These are phyloP conservation scores for Nothocercus julius DNA, from an alignment of 2,113 vertebrate genomes.

Conservation along the genomic window DNA sequence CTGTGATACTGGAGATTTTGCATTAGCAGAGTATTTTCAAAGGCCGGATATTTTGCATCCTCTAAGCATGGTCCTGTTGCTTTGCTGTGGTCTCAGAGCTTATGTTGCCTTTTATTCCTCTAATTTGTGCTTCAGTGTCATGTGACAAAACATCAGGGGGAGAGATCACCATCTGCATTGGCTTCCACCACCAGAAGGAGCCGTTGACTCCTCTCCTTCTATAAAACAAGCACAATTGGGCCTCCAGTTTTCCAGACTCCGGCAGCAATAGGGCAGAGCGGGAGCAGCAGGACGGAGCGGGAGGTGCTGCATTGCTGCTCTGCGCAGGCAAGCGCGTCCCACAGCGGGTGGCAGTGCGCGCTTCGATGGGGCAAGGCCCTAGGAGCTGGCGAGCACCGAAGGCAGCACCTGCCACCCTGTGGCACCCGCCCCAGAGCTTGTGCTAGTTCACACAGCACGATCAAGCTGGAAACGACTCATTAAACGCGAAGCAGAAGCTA, in stretches of 20 bases:
- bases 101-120: background rate
- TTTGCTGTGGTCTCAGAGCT: no score
- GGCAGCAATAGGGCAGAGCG: no score
- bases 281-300: no score
- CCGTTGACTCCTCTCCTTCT: background rate
- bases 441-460: background rate
- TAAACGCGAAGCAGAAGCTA: background rate
- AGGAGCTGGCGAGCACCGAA: background rate
- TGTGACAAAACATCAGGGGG: background rate
- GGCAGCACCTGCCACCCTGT: background rate
- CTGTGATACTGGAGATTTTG: no score
- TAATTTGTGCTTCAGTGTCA: slow-evolving; percentile 15
- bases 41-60: no score
- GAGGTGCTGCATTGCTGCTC: no score
- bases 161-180: slow-evolving; percentile 27
- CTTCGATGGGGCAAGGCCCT: background rate
- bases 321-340: no score
- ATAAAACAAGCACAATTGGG: background rate
- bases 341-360: background rate
- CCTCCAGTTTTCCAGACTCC: background rate
- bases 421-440: no score
- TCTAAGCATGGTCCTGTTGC: no score
- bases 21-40: no score
- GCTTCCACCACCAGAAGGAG: slow-evolving; percentile 21
- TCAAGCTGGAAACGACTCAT: background rate